Evolutionary conservation across 2,113 vertebrate genomes (phyloP).

Genomic region (Serinus canaria): DNA sequence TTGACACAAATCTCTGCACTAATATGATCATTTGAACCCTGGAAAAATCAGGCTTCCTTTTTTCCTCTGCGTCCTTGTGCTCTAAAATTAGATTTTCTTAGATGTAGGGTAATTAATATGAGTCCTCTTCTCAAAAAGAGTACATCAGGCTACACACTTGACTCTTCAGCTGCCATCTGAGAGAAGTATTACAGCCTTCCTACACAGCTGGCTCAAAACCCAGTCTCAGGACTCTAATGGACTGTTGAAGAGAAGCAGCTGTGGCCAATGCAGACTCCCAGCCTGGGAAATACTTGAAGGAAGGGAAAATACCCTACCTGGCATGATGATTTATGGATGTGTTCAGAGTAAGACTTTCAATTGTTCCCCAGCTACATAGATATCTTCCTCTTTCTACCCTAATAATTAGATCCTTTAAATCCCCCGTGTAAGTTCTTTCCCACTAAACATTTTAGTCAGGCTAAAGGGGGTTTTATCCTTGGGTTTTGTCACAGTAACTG

Average conservation of each 20-base stretch:
- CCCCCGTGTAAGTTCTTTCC: neutral
- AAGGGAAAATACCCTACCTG: constrained; percentile 14
- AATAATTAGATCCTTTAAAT: neutral
- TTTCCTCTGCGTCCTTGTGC: constrained; percentile 32
- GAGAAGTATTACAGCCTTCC: neutral
- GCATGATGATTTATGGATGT: constrained; percentile 8
- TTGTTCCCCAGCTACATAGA: neutral
- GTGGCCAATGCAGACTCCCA: neutral
- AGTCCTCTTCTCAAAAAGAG: constrained; percentile 28
- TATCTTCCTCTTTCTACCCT: neutral
- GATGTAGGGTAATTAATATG: constrained; percentile 61
- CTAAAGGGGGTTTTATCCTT: neutral
- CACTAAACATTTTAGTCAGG: neutral
- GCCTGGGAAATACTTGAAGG: neutral
- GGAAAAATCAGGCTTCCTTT: constrained; percentile 37
- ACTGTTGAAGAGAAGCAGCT: constrained; percentile 30
- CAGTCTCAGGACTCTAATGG: neutral
- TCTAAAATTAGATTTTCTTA: constrained; percentile 55
- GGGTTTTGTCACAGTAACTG: neutral
- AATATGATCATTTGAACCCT: neutral
- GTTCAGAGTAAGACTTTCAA: neutral
- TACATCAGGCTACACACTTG: neutral
- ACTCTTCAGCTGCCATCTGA: neutral
- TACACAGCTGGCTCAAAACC: neutral
- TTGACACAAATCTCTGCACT: constrained; percentile 24